These are phyloP conservation scores for Papilio gigon DNA, from an alignment of 2,888 invertebrate species.

Conservation along the genomic window DNA sequence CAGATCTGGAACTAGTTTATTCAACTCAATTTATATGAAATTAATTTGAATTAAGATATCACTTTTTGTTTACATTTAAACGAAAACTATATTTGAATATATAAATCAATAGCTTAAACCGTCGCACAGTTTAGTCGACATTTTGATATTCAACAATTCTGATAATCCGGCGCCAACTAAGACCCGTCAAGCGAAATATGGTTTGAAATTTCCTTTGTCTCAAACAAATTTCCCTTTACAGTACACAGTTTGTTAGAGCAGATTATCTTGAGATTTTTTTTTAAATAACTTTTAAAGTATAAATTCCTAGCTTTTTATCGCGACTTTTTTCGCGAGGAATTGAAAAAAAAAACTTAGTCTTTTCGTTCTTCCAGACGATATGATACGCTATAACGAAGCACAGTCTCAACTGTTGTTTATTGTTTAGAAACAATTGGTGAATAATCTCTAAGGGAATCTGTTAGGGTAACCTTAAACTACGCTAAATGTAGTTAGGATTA, in stretches of 20 bases:
- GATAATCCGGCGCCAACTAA: conserved; percentile 28
- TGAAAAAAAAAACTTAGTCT: too few species aligned
- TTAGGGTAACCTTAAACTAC: too few species aligned
- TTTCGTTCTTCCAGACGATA: too few species aligned
- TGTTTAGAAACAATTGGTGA: too few species aligned
- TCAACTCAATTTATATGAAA: too few species aligned
- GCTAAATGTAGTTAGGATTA: too few species aligned
- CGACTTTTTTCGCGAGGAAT: too few species aligned
- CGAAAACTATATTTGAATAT: conserved; percentile 4
- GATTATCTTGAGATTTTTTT: not conserved
- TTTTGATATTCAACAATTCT: conserved; percentile 24
- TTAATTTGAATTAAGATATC: conserved; percentile 3
- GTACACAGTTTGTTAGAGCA: not conserved
- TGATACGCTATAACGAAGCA: too few species aligned
- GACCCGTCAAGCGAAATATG: conserved; percentile 26
- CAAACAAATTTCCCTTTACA: conserved; percentile 12
- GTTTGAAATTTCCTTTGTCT: conserved; percentile 31
- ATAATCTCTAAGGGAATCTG: too few species aligned
- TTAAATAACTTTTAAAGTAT: not conserved
- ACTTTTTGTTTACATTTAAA: not conserved
- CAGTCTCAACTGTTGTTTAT: too few species aligned
- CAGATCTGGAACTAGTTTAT: too few species aligned
- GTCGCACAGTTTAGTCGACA: not conserved
- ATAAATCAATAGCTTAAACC: conserved; percentile 7
- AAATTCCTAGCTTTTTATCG: too few species aligned